Evolutionary conservation across 2,797 vertebrate genomes (phyloP).

Genomic region (Anabas testudineus): DNA sequence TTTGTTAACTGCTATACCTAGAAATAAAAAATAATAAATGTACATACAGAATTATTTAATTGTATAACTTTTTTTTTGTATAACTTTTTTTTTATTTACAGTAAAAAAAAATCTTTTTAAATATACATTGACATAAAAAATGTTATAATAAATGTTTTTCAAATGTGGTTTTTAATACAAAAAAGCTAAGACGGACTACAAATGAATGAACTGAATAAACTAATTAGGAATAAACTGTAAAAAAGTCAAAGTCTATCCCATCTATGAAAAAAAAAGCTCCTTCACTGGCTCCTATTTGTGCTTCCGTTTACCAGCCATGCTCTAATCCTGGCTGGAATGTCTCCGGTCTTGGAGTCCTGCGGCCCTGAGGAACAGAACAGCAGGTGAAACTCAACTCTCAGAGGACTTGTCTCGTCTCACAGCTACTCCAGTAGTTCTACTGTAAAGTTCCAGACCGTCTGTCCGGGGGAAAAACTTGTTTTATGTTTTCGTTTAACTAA

Average conservation of each 20-base stretch:
- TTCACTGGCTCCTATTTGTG: constrained; percentile 59
- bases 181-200: neutral
- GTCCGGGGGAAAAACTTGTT: neutral
- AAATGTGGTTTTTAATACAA: neutral
- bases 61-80: neutral
- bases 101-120: neutral
- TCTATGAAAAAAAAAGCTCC: constrained; percentile 16
- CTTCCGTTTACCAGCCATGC: constrained; percentile 70
- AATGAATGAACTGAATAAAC: neutral
- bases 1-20: neutral
- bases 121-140: neutral
- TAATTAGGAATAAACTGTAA: too few species aligned
- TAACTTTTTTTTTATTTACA: neutral
- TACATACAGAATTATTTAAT: neutral
- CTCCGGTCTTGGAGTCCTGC: constrained; percentile 66
- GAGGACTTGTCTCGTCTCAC: constrained; percentile 52
- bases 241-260: constrained; percentile 23
- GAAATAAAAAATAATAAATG: neutral
- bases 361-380: constrained; percentile 68
- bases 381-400: constrained; percentile 79
- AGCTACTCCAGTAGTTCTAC: constrained; percentile 45
- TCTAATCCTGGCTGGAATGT: constrained; percentile 83
- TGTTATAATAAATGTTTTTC: neutral
- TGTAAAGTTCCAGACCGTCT: constrained; percentile 28
- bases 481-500: constrained; percentile 24